Evolutionary conservation across 2,113 vertebrate genomes (phyloP), one percentile per base, ranked within the genome.

Genomic region (Catagonus wagneri): DNA sequence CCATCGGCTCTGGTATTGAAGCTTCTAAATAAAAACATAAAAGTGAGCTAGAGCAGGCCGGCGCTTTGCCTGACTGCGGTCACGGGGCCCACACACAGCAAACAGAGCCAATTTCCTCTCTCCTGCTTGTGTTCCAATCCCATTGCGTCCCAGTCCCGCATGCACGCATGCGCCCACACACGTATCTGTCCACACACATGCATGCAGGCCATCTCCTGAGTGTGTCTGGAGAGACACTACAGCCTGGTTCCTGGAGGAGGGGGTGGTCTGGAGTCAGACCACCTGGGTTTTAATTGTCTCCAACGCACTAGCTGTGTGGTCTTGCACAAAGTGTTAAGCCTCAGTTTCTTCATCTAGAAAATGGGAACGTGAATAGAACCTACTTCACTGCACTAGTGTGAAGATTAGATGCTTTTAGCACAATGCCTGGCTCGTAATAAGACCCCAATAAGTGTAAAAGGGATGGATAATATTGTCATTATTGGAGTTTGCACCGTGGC

Each of bases 1-100:
- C 98, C 98, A 29, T 98, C 97, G 86, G 98, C 97, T 98, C 97
- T 97, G 98, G 97, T 98, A 98, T 97, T 93, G 98, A 98, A 98
- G 97, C 97, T 98, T 98, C 98, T 98, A 98, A 98, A 98, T 98
- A 98, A 98, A 99, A 98, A 98, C 98, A 98, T 99, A 98, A 98
- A 98, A 98, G 98, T 98, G 0, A 97, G 97, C 97, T 98, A 96
- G 96, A 98, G 97, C 97, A 98, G 98, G 96, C 96, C 98, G 83
- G 96, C 52, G 25, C 95, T 98, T 97, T 97, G 97, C 98, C 98
- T 85, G 95, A 54, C 97, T 94, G 91, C 89, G 79, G 58, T 58
- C 96, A 93, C 56, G 3, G 34, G 52, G 60, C 74, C 94, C 97
- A 98, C 98, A 96, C 92, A 78, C 96, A 98, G 74, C 56, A 22